Percentiles rank a stretch among this genome's conserved stretches.
Evolutionary conservation across 1,140 invertebrate species (phyloP).

Genomic region (Drosophila paulistorum): DNA sequence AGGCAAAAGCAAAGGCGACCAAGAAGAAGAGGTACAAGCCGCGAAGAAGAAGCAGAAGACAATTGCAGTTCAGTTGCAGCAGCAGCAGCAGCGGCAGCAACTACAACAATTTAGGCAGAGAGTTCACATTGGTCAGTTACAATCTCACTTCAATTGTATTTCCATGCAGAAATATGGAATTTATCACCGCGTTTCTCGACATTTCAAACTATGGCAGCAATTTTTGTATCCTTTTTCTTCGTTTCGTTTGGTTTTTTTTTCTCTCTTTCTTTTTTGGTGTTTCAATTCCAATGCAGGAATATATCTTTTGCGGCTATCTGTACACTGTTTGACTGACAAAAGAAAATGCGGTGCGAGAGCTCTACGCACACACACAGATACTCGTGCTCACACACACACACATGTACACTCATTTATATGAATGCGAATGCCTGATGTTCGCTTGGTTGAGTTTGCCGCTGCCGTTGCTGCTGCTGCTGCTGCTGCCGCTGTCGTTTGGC

Average conservation of each 20-base stretch:
- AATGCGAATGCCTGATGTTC: conserved; percentile 37
- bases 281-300: conserved; percentile 29
- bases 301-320: conserved; percentile 33
- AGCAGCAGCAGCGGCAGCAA: conserved; percentile 13
- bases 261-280: conserved; percentile 23
- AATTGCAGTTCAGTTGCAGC: conserved; percentile 51
- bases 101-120: no score
- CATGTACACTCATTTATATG: conserved; percentile 37
- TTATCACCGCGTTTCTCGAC: neutral
- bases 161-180: neutral
- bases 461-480: neutral
- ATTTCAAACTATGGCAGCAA: neutral
- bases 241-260: neutral
- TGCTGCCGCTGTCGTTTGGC: conserved; percentile 42
- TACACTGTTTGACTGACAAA: conserved; percentile 62
- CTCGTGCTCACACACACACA: conserved; percentile 32
- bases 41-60: neutral
- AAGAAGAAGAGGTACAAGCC: no score
- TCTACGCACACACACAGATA: conserved; percentile 44
- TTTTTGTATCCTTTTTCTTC: conserved; percentile 21
- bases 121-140: conserved; percentile 9
- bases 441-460: conserved; percentile 63
- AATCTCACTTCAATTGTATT: conserved; percentile 1
- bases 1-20: conserved; percentile 10
- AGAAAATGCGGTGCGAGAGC: conserved; percentile 66